phyloP scores from a whole-genome alignment of 2,888 invertebrate genomes.

The Andrena trimmerana region DNA sequence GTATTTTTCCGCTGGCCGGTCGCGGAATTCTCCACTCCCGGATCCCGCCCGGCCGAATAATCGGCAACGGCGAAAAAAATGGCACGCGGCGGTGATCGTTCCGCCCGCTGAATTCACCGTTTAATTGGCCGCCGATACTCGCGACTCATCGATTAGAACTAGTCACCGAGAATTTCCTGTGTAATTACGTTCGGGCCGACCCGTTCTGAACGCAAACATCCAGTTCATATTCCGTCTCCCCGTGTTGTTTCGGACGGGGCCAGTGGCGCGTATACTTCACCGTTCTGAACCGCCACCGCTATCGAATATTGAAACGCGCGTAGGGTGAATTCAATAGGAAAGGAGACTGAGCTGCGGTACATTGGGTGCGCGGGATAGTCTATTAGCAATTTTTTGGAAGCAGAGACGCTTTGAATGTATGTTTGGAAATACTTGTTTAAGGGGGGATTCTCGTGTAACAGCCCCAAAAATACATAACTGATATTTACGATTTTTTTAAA shows the following conservation, averaged over 20 bases:
- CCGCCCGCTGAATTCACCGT: neutral
- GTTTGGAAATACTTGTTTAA: no score
- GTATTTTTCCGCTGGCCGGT: neutral
- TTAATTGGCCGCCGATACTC: conserved; percentile 28
- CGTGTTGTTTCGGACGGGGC: conserved; percentile 23
- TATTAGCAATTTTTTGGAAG: neutral
- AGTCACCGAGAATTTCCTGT: conserved; percentile 56
- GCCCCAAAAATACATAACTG: no score
- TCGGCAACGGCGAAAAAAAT: neutral
- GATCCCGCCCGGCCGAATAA: neutral
- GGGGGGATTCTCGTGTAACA: no score
- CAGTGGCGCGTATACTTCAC: neutral
- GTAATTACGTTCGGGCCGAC: conserved; percentile 46
- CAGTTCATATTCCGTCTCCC: conserved; percentile 18
- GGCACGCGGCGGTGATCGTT: neutral
- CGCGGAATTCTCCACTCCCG: neutral
- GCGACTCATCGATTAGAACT: conserved; percentile 51
- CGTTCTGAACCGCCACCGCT: neutral
- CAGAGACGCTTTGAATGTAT: neutral
- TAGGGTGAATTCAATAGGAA: neutral
- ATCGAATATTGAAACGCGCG: conserved; percentile 20
- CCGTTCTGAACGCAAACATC: conserved; percentile 14
- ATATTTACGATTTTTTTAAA: no score
- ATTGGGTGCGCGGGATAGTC: neutral
- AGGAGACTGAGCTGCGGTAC: neutral